Conservation (phyloP, 2,113 vertebrate species). For the Dipodomys stephensi region DNA sequence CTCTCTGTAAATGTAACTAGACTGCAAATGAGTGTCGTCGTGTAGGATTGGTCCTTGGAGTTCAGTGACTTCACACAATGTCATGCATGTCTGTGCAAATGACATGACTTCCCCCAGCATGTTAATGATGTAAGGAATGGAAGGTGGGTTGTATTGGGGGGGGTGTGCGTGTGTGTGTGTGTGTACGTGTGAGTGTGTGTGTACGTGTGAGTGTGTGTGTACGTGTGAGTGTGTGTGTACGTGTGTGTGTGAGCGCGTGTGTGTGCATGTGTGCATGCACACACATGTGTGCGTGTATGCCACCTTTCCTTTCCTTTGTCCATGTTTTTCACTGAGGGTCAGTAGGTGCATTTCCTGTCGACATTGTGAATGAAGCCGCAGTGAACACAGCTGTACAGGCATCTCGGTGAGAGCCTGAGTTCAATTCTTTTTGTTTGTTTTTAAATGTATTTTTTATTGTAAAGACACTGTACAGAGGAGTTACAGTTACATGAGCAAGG, state of each 20-base stretch:
- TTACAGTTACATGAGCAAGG: no score
- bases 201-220: no score
- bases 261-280: no score
- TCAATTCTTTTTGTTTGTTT: no score
- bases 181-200: no score
- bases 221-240: fast-evolving
- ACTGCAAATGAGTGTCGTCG: neutral
- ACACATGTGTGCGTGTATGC: no score
- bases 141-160: neutral
- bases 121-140: neutral
- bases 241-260: no score
- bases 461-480: no score
- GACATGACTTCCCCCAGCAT: neutral
- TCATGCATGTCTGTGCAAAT: neutral
- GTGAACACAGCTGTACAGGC: no score
- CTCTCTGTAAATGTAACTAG: neutral
- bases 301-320: neutral
- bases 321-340: no score
- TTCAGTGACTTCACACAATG: no score
- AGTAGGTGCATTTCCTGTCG: neutral
- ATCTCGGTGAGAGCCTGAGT: neutral
- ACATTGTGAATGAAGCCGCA: neutral
- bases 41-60: neutral
- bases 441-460: no score
- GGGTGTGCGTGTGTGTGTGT: neutral